Evolutionary conservation across 2,797 vertebrate genomes (phyloP).

Genomic region (Hafferia zeledoni): DNA sequence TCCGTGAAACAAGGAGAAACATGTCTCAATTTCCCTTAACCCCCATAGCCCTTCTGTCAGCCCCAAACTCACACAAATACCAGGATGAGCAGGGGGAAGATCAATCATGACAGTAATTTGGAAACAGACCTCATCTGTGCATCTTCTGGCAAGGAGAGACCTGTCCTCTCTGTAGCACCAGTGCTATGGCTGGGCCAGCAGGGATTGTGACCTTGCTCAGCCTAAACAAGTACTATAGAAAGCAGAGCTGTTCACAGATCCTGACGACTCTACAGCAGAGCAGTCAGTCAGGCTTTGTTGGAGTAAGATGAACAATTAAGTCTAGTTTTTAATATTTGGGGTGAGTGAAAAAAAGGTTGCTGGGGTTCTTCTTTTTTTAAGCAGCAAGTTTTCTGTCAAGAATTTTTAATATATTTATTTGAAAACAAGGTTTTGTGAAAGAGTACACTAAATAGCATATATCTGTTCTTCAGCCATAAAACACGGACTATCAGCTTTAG

Average conservation of each 20-base stretch:
- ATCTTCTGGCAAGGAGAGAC: not conserved
- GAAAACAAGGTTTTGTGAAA: constrained; percentile 79
- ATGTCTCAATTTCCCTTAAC: not conserved
- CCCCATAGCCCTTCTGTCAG: not conserved
- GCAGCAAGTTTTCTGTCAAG: constrained; percentile 3
- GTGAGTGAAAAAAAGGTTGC: not conserved
- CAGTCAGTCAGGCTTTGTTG: not conserved
- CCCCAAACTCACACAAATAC: not conserved
- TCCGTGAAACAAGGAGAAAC: not conserved
- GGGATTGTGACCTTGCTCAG: not conserved
- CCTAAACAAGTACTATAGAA: not conserved
- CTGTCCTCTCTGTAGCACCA: not conserved
- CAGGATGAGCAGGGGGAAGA: not conserved
- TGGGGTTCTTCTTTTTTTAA: not conserved
- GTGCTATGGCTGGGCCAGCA: not conserved
- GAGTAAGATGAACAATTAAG: not conserved
- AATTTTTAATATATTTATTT: constrained; percentile 82
- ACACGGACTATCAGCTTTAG: constrained; percentile 50
- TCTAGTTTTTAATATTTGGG: not conserved
- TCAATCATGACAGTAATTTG: not conserved
- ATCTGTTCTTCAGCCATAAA: constrained; percentile 68
- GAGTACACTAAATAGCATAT: constrained; percentile 73
- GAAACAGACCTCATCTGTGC: not conserved
- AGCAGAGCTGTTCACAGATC: not conserved
- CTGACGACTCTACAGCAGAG: not conserved